Evolutionary conservation across 2,113 vertebrate genomes (phyloP).

Genomic region (Tor tambroides): DNA sequence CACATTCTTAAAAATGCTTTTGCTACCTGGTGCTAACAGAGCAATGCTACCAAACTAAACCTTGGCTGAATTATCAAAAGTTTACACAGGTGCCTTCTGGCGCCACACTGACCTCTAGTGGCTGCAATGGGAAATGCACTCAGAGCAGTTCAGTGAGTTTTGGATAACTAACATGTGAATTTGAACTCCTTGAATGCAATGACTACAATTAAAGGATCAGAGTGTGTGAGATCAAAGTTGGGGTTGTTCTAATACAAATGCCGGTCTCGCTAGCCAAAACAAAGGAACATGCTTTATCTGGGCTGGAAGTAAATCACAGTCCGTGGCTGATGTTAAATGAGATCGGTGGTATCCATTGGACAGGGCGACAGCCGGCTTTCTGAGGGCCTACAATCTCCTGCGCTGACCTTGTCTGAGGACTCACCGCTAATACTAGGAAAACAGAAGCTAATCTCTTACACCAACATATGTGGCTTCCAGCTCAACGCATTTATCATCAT

Average conservation of each 20-base stretch:
- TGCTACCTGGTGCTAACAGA: neutral
- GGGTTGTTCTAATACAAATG: conserved; percentile 10
- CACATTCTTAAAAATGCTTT: neutral
- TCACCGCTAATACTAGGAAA: conserved; percentile 55
- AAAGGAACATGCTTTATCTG: conserved; percentile 26
- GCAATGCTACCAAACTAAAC: neutral
- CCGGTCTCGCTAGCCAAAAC: neutral
- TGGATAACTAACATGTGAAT: conserved; percentile 13
- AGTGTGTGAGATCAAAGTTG: neutral
- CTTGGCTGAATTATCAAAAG: neutral
- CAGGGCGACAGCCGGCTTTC: conserved; percentile 13
- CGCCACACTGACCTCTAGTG: conserved; percentile 55
- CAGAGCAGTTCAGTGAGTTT: too few relatives aligned
- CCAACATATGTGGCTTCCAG: conserved; percentile 42
- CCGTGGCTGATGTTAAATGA: conserved; percentile 14
- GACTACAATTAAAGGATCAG: conserved; percentile 33
- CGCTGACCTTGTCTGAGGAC: conserved; percentile 31
- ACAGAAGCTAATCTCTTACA: conserved; percentile 57
- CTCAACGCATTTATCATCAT: conserved; percentile 52
- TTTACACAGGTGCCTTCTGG: conserved; percentile 43
- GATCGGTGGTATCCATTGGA: conserved; percentile 20
- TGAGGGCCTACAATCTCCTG: conserved; percentile 9
- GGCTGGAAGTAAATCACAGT: conserved; percentile 24
- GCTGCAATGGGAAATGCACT: neutral
- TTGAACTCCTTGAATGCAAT: conserved; percentile 3